These are phyloP conservation scores for Meiosimyza decipiens DNA, from an alignment of 2,888 invertebrate species.

Conservation along the genomic window DNA sequence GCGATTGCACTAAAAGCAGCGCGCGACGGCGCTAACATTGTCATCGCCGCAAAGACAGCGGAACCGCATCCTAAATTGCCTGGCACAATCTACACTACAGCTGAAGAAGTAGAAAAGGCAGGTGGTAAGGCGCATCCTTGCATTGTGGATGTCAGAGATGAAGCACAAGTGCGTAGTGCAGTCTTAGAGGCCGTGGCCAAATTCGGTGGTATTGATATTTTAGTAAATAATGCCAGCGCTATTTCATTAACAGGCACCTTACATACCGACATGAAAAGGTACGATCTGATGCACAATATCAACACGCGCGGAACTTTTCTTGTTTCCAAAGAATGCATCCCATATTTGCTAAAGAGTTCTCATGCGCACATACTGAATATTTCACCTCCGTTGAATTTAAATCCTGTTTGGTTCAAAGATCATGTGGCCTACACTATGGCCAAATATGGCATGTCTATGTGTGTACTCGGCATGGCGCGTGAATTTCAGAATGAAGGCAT, in stretches of 20 bases:
- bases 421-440: conserved; percentile 98
- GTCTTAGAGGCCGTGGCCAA: conserved; percentile 75
- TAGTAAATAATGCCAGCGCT: conserved; percentile 96
- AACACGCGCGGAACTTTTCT: conserved; percentile 96
- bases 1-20: conserved; percentile 94
- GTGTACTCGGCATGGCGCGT: conserved; percentile 95
- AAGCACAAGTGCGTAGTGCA: conserved; percentile 75
- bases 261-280: conserved; percentile 93
- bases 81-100: conserved; percentile 88
- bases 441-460: conserved; percentile 99
- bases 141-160: conserved; percentile 84
- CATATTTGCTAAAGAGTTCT: conserved; percentile 84
- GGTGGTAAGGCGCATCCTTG: conserved; percentile 86
- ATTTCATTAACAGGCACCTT: conserved; percentile 86
- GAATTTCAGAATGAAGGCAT: conserved; percentile 87
- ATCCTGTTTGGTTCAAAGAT: conserved; percentile 86
- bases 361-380: conserved; percentile 96
- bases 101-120: conserved; percentile 84
- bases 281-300: conserved; percentile 94
- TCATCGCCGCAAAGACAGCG: conserved; percentile 88
- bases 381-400: conserved; percentile 93
- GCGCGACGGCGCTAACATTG: conserved; percentile 85
- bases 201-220: conserved; percentile 96
- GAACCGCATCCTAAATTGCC: conserved; percentile 74
- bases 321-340: conserved; percentile 91